Conservation (phyloP, 2,797 vertebrate species). For the Arctocebus calabarensis region DNA sequence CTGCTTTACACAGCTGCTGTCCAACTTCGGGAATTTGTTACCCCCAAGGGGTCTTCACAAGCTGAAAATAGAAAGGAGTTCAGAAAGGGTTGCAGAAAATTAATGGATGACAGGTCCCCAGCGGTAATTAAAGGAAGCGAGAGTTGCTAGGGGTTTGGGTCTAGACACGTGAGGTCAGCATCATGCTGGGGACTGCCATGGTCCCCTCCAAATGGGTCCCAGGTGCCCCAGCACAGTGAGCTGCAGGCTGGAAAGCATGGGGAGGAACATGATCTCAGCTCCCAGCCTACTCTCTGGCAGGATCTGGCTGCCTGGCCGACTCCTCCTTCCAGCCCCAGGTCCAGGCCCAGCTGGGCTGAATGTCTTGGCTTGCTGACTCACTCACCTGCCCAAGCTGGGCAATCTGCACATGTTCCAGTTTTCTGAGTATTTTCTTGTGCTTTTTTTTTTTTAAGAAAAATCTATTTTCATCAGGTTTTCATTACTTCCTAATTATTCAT, state of each 20-base stretch:
- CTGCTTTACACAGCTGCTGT: constrained; percentile 71
- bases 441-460: constrained; percentile 15
- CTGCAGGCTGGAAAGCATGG: neutral
- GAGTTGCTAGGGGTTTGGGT: constrained; percentile 30
- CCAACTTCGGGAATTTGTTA: constrained; percentile 76
- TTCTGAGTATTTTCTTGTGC: constrained; percentile 67
- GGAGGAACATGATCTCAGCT: neutral
- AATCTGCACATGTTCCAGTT: constrained; percentile 60
- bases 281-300: neutral
- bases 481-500: constrained; percentile 65
- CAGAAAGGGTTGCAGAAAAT: constrained; percentile 67
- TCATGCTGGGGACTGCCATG: constrained; percentile 10
- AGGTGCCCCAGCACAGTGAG: neutral
- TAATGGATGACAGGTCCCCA: constrained; percentile 70
- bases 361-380: constrained; percentile 52
- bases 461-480: constrained; percentile 62
- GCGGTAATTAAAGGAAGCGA: constrained; percentile 67
- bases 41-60: constrained; percentile 62
- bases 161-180: constrained; percentile 17
- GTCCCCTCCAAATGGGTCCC: neutral
- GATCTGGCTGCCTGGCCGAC: neutral
- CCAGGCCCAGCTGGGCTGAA: neutral
- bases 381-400: constrained; percentile 44
- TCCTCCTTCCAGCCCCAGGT: too few relatives aligned
- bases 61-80: constrained; percentile 80